Conservation (phyloP, 2,113 vertebrate species). For the Neofelis nebulosa region DNA sequence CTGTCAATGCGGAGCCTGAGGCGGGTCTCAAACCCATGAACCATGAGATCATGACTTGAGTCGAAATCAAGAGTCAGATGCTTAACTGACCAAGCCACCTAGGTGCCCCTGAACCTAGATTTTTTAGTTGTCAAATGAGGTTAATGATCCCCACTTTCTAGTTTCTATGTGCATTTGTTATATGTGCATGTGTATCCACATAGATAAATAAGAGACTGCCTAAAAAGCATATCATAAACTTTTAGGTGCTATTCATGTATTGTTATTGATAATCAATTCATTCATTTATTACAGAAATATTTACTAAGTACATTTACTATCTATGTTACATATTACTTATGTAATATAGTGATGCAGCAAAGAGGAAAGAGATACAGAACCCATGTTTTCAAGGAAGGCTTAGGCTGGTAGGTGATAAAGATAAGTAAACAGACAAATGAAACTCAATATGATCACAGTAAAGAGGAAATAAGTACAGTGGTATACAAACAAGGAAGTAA, state of each 20-base stretch:
- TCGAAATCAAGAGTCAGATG: too few species aligned
- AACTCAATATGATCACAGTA: not conserved
- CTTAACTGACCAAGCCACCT: too few species aligned
- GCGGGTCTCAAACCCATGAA: too few species aligned
- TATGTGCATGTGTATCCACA: rapidly evolving
- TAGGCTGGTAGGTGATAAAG: not conserved
- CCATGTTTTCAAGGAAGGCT: not conserved
- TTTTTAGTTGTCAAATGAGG: not conserved
- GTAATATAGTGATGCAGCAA: not conserved
- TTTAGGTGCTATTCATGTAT: not conserved
- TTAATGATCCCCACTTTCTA: not conserved
- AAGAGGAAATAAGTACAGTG: not conserved
- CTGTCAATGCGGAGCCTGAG: too few species aligned
- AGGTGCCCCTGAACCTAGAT: not conserved
- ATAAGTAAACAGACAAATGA: not conserved
- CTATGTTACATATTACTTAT: not conserved
- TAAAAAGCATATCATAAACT: not conserved
- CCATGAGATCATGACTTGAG: too few species aligned
- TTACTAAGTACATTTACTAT: not conserved
- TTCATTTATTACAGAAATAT: not conserved
- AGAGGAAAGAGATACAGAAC: not conserved
- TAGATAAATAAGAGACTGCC: not conserved
- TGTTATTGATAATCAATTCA: not conserved
- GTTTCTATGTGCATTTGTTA: not conserved
- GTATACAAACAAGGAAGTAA: not conserved